Conservation (phyloP, 2,888 invertebrate species). For the Hemistola chrysoprasaria region DNA sequence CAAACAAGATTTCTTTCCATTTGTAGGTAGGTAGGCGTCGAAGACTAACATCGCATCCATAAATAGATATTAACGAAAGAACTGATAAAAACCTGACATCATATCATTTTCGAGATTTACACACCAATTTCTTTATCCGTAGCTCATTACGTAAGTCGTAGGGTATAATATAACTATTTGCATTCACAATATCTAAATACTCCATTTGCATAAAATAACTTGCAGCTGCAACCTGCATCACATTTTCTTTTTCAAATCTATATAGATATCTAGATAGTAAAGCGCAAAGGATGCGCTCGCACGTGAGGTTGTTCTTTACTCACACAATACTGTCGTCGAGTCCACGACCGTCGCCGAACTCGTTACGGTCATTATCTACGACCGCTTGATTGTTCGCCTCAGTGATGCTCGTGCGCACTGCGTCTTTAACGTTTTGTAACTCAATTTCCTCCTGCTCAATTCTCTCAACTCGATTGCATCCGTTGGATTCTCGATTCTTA, state of each 20-base stretch:
- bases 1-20: no score
- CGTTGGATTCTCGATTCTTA: no score
- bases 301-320: slow-evolving; percentile 36
- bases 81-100: slow-evolving; percentile 8
- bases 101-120: slow-evolving; percentile 6
- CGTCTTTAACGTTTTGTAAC: slow-evolving; percentile 53
- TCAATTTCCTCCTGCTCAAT: slow-evolving; percentile 49
- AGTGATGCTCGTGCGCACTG: slow-evolving; percentile 54
- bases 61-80: slow-evolving; percentile 6
- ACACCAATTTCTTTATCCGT: slow-evolving; percentile 16
- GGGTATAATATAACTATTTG: no score
- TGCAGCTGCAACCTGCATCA: slow-evolving; percentile 1
- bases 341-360: slow-evolving; percentile 28
- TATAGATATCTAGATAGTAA: slow-evolving; percentile 4
- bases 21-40: not conserved
- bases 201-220: no score
- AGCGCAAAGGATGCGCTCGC: slow-evolving; percentile 41
- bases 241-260: not conserved
- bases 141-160: no score
- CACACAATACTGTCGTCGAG: slow-evolving; percentile 56
- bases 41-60: slow-evolving; percentile 1
- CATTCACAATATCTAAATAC: no score
- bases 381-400: slow-evolving; percentile 56
- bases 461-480: no score
- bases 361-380: slow-evolving; percentile 65